Base-by-base conservation (phyloP, 2,113 vertebrate species). In the Noctilio leporinus region DNA sequence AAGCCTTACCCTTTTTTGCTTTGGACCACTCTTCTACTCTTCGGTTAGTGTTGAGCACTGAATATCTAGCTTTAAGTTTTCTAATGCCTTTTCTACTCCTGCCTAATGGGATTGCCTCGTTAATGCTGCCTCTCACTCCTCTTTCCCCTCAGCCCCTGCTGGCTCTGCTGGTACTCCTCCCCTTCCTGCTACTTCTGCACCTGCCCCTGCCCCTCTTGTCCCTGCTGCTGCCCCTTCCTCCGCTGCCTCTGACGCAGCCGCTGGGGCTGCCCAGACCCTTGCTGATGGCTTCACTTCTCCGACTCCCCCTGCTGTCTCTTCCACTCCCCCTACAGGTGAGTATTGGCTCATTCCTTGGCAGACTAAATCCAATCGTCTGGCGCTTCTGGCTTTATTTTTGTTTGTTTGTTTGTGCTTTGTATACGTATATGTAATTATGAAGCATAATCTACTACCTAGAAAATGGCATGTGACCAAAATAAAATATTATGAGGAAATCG, bases 291-390 rank as follows among this genome's bases (percentile, higher is more conserved):
- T 99, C 96, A 99, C 99, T 97, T 99, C 99, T 96, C 99, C 97
- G 98, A 97, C 99, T 98, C 99, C 99, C 99, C 99, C 99, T 98
- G 99, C 99, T 98, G 99, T 99, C 85, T 98, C 99, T 98, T 99
- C 99, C 80, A 97, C 99, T 98, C 99, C 98, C 97, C 97, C 98
- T 93, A 33, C 99, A 99, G 99, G 99, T 99, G 99, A 99, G 99
- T 99, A 95, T 89, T 64, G 95, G 97, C 97, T 97, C 85, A 65
- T 75, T 93, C 85, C 16, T 73, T 69, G 84, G 70, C 97, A 97
- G 95, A 84, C 89, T 95, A 91, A 88, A 85, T 76, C 64, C 64
- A 84, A 59, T 62, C 81, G 65, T 86, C 82, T 93, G 62, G 65
- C 76, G 92, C 33, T 89, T 85, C 77, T 53, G 81, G 89, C 93